These are phyloP conservation scores for Oreonectes daqikongensis DNA, from an alignment of 2,797 vertebrate species.

Conservation along the genomic window DNA sequence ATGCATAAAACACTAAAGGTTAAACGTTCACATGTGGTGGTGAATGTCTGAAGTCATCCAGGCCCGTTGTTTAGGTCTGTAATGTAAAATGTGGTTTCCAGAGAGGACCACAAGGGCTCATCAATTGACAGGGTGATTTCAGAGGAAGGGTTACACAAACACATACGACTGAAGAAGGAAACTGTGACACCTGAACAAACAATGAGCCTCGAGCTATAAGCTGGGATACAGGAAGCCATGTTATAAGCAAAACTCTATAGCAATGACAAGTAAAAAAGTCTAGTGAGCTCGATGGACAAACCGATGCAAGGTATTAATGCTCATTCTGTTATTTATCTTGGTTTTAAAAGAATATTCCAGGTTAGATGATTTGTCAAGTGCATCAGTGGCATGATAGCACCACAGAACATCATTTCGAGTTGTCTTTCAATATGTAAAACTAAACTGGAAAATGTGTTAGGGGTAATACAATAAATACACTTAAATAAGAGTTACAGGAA, in stretches of 20 bases:
- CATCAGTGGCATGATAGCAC: background rate
- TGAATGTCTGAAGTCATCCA: background rate
- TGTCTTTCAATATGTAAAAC: no score
- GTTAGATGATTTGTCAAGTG: no score
- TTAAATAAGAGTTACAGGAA: no score
- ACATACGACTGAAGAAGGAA: slow-evolving; percentile 31
- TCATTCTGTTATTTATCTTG: background rate
- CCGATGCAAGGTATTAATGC: background rate
- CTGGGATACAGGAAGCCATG: background rate
- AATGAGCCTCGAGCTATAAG: slow-evolving; percentile 12
- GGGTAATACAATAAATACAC: no score
- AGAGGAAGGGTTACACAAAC: slow-evolving; percentile 52
- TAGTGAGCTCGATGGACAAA: background rate
- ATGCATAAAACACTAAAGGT: no score
- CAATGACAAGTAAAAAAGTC: background rate
- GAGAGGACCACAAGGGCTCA: slow-evolving; percentile 30
- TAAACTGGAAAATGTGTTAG: no score
- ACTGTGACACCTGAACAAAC: slow-evolving; percentile 59
- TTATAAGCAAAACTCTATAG: background rate
- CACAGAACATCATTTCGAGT: background rate
- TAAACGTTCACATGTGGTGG: background rate
- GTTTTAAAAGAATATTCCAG: background rate
- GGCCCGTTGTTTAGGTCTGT: background rate
- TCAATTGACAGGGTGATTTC: slow-evolving; percentile 31
- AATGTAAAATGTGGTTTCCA: slow-evolving; percentile 6